A percentile compares a stretch with the other conserved stretches of the same genome.
These are phyloP conservation scores for Diorhabda elongata DNA, from an alignment of 1,140 invertebrate genomes.

Conservation along the genomic window DNA sequence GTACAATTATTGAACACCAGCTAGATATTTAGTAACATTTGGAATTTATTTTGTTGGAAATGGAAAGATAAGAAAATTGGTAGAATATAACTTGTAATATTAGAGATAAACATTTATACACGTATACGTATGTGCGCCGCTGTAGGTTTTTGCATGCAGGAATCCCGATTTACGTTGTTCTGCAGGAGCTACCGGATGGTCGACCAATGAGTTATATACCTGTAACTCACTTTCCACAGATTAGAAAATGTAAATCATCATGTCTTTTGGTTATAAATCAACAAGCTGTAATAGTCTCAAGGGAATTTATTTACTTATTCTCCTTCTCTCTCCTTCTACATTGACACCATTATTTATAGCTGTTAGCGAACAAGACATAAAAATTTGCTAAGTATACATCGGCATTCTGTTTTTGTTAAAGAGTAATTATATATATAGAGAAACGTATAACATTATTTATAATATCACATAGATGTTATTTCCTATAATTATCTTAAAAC, in stretches of 20 bases:
- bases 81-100: too few species aligned
- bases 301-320: constrained; percentile 26
- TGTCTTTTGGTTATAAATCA: constrained; percentile 19
- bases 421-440: too few species aligned
- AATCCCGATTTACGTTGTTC: constrained; percentile 24
- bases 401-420: constrained; percentile 16
- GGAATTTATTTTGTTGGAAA: too few species aligned
- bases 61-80: too few species aligned
- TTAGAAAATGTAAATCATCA: constrained; percentile 37
- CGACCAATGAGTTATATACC: constrained; percentile 31
- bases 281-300: constrained; percentile 9
- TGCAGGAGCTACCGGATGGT: constrained; percentile 32
- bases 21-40: too few species aligned
- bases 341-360: constrained; percentile 10
- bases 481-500: too few species aligned
- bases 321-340: background rate
- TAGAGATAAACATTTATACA: too few species aligned
- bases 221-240: constrained; percentile 31
- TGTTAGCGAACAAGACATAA: constrained; percentile 7
- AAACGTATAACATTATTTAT: too few species aligned
- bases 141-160: constrained; percentile 26
- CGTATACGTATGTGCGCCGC: background rate
- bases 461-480: too few species aligned
- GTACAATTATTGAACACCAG: too few species aligned
- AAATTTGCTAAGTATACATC: constrained; percentile 19